Evolutionary conservation across 1,140 invertebrate species (phyloP), one percentile per base, ranked within the genome.

Genomic region (Procambarus virginalis): DNA sequence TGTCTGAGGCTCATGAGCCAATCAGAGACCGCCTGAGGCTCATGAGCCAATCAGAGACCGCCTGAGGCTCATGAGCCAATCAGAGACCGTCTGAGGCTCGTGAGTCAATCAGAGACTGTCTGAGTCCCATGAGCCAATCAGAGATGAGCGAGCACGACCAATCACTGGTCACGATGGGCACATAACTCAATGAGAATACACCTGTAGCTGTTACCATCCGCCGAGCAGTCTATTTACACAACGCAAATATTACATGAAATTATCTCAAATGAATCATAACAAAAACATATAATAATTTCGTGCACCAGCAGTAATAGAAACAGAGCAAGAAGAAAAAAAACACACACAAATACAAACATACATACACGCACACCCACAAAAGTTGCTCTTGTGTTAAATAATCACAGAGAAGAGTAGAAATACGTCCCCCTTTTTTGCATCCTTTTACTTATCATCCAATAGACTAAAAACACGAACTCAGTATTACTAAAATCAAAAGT

Each of bases 381-480:
- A 68, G 68, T 34, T 34, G 20, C 34, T 70, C 68, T 70, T 73
- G n/a, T 34, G 22, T 73, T 34, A 20, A 34, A 73, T 73, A 73
- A 73, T 73, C 22, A 73, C 68, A 73, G 22, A 73, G 68, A 73
- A 73, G 20, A 22, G n/a, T 9, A 73, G 68, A 73, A 73, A 73
- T 34, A 73, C 68, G 20, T 73, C 10, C 68, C 68, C 12, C 20
- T 20, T 73, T 73, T 70, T 73, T 73, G 34, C 34, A 34, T 34
- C 10, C 8, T 34, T 34, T 78, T 78, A 49, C 76, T 78, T 78
- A 78, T 51, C 76, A 78, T 49, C 76, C 46, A 78, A 78, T 78
- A 78, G 46, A 78, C 76, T 78, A 78, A 78, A 78, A 78, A 34
- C 76, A 78, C 76, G 76, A 78, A 78, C 76, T n/a, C 76, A 45